A percentile compares a stretch with the other conserved stretches of the same genome.
phyloP scores from a whole-genome alignment of 2,113 vertebrate species.

The Echinops telfairi region DNA sequence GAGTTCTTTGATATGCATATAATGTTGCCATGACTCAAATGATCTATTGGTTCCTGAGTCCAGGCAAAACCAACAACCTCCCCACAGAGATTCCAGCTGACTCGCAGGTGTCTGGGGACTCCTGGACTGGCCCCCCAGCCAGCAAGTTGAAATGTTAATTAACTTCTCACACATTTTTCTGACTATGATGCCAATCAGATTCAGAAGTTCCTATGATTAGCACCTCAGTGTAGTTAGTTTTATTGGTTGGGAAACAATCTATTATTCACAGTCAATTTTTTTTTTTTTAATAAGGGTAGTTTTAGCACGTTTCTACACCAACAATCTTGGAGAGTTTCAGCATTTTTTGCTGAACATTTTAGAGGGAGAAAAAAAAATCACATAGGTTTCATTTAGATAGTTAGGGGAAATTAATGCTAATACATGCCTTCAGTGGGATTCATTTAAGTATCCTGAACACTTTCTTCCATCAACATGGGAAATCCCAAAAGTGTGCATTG shows the following conservation, averaged over 20 bases:
- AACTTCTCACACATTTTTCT: slow-evolving; percentile 43
- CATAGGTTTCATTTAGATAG: slow-evolving; percentile 27
- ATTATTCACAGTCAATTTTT: slow-evolving; percentile 4
- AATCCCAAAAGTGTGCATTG: slow-evolving; percentile 31
- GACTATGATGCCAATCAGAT: background rate
- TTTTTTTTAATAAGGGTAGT: slow-evolving; percentile 67
- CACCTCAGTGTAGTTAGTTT: background rate
- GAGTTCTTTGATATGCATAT: background rate
- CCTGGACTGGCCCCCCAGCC: slow-evolving; percentile 12
- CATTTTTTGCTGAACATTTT: slow-evolving; percentile 57
- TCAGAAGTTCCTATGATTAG: slow-evolving; percentile 48
- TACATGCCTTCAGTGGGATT: slow-evolving; percentile 56
- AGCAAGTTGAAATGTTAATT: slow-evolving; percentile 39
- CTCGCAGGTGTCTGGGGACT: background rate
- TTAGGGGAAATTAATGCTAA: slow-evolving; percentile 70
- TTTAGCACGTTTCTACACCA: slow-evolving; percentile 49
- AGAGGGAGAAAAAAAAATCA: slow-evolving; percentile 46
- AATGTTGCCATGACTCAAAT: background rate
- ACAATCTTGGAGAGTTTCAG: slow-evolving; percentile 22
- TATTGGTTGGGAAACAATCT: slow-evolving; percentile 11
- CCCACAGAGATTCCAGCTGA: background rate
- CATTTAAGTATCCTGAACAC: slow-evolving; percentile 56
- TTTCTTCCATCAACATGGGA: slow-evolving; percentile 57
- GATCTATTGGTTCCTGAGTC: background rate
- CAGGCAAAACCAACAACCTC: slow-evolving; percentile 39